These are phyloP conservation scores for Drosophila elegans DNA, from an alignment of 1,140 invertebrate genomes.

Conservation along the genomic window DNA sequence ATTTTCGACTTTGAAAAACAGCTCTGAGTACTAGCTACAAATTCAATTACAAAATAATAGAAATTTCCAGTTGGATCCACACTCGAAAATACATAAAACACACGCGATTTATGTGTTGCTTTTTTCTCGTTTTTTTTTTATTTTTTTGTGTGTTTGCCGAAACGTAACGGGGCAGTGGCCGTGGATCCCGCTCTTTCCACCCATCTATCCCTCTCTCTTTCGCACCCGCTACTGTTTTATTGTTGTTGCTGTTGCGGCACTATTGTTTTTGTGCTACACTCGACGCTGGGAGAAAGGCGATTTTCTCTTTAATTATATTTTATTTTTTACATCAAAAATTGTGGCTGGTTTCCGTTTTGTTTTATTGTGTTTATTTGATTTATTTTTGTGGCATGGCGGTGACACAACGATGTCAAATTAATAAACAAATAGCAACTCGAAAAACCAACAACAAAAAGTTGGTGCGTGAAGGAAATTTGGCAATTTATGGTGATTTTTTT, in stretches of 20 bases:
- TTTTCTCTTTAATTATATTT: slow-evolving; percentile 83
- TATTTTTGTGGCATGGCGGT: slow-evolving; percentile 45
- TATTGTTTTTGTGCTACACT: slow-evolving; percentile 79
- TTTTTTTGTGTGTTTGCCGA: slow-evolving; percentile 71
- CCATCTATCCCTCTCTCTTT: slow-evolving; percentile 6
- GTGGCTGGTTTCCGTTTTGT: slow-evolving; percentile 41
- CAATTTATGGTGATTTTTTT: slow-evolving; percentile 36
- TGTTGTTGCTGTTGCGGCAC: slow-evolving; percentile 58
- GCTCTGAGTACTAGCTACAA: slow-evolving; percentile 37
- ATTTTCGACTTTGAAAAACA: slow-evolving; percentile 34
- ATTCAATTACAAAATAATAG: slow-evolving; percentile 80
- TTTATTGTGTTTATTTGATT: slow-evolving; percentile 41
- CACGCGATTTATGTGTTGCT: slow-evolving; percentile 40
- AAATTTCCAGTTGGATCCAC: slow-evolving; percentile 76
- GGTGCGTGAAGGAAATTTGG: slow-evolving; percentile 34
- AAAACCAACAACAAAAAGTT: slow-evolving; percentile 18
- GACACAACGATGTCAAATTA: slow-evolving; percentile 75
- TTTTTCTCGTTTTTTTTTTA: slow-evolving; percentile 10
- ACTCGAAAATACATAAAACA: slow-evolving; percentile 37
- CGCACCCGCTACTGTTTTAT: slow-evolving; percentile 35
- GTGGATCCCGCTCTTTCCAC: slow-evolving; percentile 61
- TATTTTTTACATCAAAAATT: slow-evolving; percentile 79
- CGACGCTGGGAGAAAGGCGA: slow-evolving; percentile 73
- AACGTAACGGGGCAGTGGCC: slow-evolving; percentile 81
- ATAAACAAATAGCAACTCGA: slow-evolving; percentile 63